A percentile compares a stretch with the other conserved stretches of the same genome.
Conservation (phyloP, 2,113 vertebrate species). For the Geococcyx californianus region DNA sequence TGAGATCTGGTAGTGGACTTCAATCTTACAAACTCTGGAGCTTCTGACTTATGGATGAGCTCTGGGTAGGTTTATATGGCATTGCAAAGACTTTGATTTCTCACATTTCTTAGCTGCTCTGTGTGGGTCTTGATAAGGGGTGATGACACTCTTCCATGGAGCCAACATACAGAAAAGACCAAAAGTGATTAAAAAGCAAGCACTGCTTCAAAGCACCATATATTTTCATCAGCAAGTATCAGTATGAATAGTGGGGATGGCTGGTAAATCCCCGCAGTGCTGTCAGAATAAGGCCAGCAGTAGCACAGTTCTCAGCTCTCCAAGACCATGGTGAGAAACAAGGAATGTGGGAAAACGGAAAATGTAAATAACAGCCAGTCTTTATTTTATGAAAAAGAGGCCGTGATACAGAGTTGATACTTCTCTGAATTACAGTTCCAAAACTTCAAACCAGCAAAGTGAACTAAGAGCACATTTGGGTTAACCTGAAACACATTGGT, state of each 20-base stretch:
- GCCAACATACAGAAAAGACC: not conserved
- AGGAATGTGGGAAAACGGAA: not conserved
- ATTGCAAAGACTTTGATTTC: not conserved
- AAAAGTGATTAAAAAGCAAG: not conserved
- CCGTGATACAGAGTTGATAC: not conserved
- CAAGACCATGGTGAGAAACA: not conserved
- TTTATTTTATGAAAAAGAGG: not conserved
- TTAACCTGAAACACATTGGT: not conserved
- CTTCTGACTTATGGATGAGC: not conserved
- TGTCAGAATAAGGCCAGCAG: not conserved
- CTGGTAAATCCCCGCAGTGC: not conserved
- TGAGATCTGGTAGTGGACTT: not conserved
- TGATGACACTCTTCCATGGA: not conserved
- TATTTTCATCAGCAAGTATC: not conserved
- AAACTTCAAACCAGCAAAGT: not conserved
- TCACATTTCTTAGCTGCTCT: not conserved
- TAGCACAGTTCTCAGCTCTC: not conserved
- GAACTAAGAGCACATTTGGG: not conserved
- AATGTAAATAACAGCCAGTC: not conserved
- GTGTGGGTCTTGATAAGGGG: not conserved
- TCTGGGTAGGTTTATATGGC: not conserved
- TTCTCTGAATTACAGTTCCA: not conserved
- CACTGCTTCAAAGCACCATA: not conserved
- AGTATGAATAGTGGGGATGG: not conserved
- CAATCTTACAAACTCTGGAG: not conserved